Base-by-base conservation (phyloP, 1,140 invertebrate species). In the Brachionus calyciflorus region DNA sequence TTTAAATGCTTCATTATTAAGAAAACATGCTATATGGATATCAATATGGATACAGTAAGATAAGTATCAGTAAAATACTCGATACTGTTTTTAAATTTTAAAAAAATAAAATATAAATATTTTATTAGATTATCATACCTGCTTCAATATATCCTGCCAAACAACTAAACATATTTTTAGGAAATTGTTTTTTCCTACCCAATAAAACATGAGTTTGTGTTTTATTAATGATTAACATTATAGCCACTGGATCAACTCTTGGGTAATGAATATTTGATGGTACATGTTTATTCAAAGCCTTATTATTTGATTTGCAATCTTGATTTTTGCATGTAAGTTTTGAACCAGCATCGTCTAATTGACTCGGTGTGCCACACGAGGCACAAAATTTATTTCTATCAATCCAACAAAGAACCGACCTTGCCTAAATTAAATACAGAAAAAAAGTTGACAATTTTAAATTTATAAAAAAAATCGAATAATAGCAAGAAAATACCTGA, bases 131-230 rank as follows among this genome's bases (percentile, higher is more conserved):
- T 33, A 49, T 63, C 77, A 77, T 79, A 88, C 87, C 87, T 80
- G 87, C 84, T 81, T 88, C 87, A 79, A 88, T 85, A 78, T 88
- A 89, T 17, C 88, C 88, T 37, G 88, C 88, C 51, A 89, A 82
- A 80, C 87, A 88, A 3, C 87, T 88, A 79, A 82, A 89, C 84
- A 89, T 87, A 55, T 87, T 86, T 7, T 81, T 80, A 12, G 86
- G 87, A 80, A 86, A 86, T 26, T 82, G 80, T 37, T 83, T 83
- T 79, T 86, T 85, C 48, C 87, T 79, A 3, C 88, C 88, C 5
- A 89, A 80, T 12, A 89, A 80, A 69, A 86, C 83, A 75, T 84
- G 83, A 55, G 84, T 83, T 14, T 84, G 80, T 63, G 81, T 80
- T 68, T 81, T 78, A 78, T 88, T 85, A 3, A 84, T 80, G 51